These are phyloP conservation scores for Alouatta palliata DNA, from an alignment of 2,113 vertebrate species.

Conservation along the genomic window DNA sequence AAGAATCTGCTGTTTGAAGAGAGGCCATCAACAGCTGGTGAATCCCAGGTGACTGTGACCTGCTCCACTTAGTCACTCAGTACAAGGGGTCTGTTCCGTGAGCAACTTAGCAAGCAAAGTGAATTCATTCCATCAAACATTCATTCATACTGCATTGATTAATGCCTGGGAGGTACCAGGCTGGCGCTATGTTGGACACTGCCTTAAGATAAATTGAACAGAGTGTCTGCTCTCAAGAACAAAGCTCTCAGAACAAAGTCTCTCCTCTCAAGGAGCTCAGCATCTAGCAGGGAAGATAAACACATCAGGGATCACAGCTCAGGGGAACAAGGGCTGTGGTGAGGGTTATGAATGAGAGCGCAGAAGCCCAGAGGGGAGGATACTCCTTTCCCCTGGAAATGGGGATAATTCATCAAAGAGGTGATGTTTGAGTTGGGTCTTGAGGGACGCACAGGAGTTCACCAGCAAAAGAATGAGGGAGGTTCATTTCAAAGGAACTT, in stretches of 20 bases:
- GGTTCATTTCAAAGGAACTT: neutral
- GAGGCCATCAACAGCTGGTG: neutral
- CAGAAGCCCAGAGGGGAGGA: neutral
- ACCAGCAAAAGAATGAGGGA: neutral
- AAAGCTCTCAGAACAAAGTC: neutral
- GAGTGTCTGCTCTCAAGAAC: neutral
- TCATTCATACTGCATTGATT: neutral
- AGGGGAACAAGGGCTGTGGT: neutral
- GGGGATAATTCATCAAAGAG: neutral
- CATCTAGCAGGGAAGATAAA: neutral
- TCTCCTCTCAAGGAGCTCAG: neutral
- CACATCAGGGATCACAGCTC: neutral
- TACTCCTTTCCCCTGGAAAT: neutral
- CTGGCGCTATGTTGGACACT: accelerated
- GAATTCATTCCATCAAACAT: neutral
- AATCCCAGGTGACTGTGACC: constrained; percentile 28
- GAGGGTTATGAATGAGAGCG: neutral
- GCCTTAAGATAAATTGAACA: neutral
- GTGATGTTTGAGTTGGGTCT: neutral
- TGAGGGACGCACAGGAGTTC: neutral
- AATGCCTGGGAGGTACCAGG: neutral
- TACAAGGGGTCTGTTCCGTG: neutral
- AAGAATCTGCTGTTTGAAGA: neutral
- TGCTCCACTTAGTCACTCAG: neutral
- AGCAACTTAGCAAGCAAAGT: neutral